Evolutionary conservation across 2,888 invertebrate species (phyloP).

Genomic region (Apotomis turbidana): DNA sequence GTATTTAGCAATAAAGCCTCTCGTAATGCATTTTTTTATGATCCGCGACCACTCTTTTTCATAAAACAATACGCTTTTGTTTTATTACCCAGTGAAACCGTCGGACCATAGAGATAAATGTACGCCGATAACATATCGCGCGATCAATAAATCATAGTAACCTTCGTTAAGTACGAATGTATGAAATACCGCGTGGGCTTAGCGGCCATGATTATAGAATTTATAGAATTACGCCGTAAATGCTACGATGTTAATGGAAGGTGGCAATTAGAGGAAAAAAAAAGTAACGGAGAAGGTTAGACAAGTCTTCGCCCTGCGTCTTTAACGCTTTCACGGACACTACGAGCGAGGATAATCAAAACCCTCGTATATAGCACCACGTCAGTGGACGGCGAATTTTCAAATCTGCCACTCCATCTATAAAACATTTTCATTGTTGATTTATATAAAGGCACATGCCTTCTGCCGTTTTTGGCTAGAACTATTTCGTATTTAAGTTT

Average conservation of each 20-base stretch:
- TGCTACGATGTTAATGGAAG: not conserved
- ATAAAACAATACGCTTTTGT: slow-evolving; percentile 43
- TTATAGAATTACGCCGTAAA: not conserved
- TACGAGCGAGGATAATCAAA: too few species aligned
- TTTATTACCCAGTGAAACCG: slow-evolving; percentile 49
- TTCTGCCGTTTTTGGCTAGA: too few species aligned
- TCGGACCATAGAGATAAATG: slow-evolving; percentile 65
- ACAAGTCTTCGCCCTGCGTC: not conserved
- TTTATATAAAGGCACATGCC: too few species aligned
- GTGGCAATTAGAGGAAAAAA: not conserved
- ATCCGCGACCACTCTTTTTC: slow-evolving; percentile 35
- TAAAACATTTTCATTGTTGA: too few species aligned
- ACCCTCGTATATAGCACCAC: too few species aligned
- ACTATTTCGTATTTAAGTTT: too few species aligned
- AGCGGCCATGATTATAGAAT: slow-evolving; percentile 40
- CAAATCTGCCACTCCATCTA: too few species aligned
- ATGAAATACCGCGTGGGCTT: slow-evolving; percentile 43
- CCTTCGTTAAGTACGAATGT: slow-evolving; percentile 53
- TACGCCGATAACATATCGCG: slow-evolving; percentile 71
- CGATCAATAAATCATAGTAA: slow-evolving; percentile 74
- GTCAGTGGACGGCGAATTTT: too few species aligned
- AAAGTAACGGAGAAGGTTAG: not conserved
- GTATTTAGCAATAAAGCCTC: slow-evolving; percentile 25
- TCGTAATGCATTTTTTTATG: slow-evolving; percentile 24
- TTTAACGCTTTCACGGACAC: not conserved